Conservation (phyloP, 2,888 invertebrate species). For the Agrotis exclamationis region DNA sequence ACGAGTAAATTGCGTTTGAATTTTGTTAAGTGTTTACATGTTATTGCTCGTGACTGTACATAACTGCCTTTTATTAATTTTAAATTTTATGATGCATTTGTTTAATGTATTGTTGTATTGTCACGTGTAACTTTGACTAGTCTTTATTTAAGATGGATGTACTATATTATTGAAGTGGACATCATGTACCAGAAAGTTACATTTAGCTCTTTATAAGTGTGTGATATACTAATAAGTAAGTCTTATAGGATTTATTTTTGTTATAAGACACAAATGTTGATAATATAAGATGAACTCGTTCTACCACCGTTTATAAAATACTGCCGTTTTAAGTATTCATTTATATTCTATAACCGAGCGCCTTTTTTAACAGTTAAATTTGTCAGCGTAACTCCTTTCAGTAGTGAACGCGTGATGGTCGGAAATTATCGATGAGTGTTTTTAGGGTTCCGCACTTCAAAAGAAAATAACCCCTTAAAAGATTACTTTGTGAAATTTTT, state of each 20-base stretch:
- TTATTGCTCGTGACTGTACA: no score
- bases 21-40: no score
- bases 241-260: constrained; percentile 24
- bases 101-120: constrained; percentile 17
- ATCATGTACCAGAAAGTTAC: constrained; percentile 23
- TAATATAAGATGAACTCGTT: constrained; percentile 5
- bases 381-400: no score
- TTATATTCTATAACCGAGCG: background rate
- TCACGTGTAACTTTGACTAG: constrained; percentile 11
- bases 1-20: no score
- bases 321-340: constrained; percentile 1
- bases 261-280: constrained; percentile 18
- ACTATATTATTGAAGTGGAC: constrained; percentile 5
- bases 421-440: no score
- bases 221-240: constrained; percentile 40
- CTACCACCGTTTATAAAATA: background rate
- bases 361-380: no score
- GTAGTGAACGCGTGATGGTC: no score
- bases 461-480: no score
- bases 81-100: constrained; percentile 28
- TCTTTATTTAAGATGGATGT: constrained; percentile 9
- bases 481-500: no score
- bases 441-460: no score
- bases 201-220: constrained; percentile 21
- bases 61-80: background rate